Base-by-base conservation (phyloP, 2,113 vertebrate species). In the Orthonyx spaldingii region DNA sequence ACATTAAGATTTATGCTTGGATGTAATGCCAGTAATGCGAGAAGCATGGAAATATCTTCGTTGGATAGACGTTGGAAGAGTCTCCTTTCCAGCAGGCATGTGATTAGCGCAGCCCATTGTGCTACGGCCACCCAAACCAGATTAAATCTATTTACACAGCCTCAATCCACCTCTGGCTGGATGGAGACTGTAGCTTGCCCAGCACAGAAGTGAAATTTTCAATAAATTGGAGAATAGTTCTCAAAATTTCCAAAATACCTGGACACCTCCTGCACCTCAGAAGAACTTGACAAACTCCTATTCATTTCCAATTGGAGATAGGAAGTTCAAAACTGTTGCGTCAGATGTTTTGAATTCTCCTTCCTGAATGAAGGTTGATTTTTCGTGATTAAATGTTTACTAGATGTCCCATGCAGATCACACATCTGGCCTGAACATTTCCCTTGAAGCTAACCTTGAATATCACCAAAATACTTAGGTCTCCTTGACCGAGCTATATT, bases 1-100 rank as follows among this genome's bases (percentile, higher is more conserved):
- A 78, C 95, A 97, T 97, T 97, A 96, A 96, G 96, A 96, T 96
- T 96, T 94, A 97, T 96, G 93, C 93, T 92, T 92, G 93, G 89
- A 93, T 93, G 86, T 79, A 96, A 91, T 32, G 84, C 89, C 83
- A 89, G 96, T 97, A 97, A 96, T 81, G 91, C 13, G 94, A 97
- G 96, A 95, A 95, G 95, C 86, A 91, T 92, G 95, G 93, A 97
- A 95, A 95, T 96, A 84, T 79, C 64, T 86, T 52, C 18, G 92
- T 33, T 94, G 95, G 83, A 78, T 78, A 78, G 56, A 76, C 33
- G 16, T 76, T 93, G 89, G 91, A 84, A 95, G 83, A 55, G 49
- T 94, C 86, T 95, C 35, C 83, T 88, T 97, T 96, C 94, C 80
- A 81, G 71, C 52, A 92, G 76, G 86, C 65, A 92, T 89, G 64